Conservation (phyloP, 1,140 invertebrate genomes). For the Drosophila orosa region DNA sequence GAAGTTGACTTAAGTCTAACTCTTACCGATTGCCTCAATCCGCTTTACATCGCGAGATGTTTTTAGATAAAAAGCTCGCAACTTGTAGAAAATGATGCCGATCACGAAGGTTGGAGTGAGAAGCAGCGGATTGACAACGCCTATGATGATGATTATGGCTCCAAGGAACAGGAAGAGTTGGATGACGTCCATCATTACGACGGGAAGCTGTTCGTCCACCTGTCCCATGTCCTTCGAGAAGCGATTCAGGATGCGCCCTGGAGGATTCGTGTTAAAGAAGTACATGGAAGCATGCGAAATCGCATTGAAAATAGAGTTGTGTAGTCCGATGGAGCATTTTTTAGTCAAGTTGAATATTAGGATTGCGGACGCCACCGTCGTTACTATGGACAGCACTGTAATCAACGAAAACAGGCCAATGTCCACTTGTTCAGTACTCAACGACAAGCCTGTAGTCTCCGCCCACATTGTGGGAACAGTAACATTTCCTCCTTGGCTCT, state of each 20-base stretch:
- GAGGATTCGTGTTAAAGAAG: conserved; percentile 93
- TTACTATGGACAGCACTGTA: conserved; percentile 86
- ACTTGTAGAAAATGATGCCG: conserved; percentile 89
- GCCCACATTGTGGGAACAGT: conserved; percentile 24
- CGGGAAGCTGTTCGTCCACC: conserved; percentile 93
- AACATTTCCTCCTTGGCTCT: conserved; percentile 36
- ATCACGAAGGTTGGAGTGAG: conserved; percentile 89
- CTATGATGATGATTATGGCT: conserved; percentile 91
- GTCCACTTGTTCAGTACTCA: conserved; percentile 64
- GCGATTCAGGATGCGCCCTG: conserved; percentile 90
- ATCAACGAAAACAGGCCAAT: conserved; percentile 85
- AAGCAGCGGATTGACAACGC: conserved; percentile 90
- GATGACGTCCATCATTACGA: conserved; percentile 89
- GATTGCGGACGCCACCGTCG: conserved; percentile 86
- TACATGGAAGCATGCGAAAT: conserved; percentile 90
- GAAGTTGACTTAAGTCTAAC: too few relatives aligned
- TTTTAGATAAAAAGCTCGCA: conserved; percentile 91
- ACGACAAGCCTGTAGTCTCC: conserved; percentile 37
- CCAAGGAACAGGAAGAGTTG: conserved; percentile 90
- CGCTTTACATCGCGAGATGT: conserved; percentile 94
- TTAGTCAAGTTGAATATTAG: conserved; percentile 89
- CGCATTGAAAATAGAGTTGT: conserved; percentile 91
- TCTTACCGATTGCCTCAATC: conserved; percentile 94
- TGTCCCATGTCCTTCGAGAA: conserved; percentile 92
- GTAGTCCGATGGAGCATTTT: conserved; percentile 89